A percentile compares a stretch with the other conserved stretches of the same genome.
Evolutionary conservation across 2,797 vertebrate genomes (phyloP).

Genomic region (Chelmon rostratus): DNA sequence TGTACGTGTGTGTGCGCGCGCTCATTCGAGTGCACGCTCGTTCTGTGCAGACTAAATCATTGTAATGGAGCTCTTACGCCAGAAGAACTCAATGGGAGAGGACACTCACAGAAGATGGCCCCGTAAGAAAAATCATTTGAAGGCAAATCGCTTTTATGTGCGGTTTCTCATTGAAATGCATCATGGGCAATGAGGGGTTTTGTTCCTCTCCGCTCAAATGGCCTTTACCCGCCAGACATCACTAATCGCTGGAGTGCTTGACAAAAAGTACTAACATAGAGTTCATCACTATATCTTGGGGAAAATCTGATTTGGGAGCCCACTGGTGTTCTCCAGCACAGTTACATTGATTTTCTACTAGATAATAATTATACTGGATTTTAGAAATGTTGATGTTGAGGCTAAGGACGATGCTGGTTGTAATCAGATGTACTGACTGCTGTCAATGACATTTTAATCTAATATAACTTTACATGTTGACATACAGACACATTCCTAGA

Average conservation of each 20-base stretch:
- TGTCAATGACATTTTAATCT: not conserved
- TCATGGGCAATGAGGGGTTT: slow-evolving; percentile 48
- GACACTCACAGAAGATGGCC: slow-evolving; percentile 65
- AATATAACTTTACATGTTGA: not conserved
- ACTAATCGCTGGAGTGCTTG: slow-evolving; percentile 32
- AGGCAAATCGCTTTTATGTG: slow-evolving; percentile 63
- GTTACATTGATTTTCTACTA: slow-evolving; percentile 10
- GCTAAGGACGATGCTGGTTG: not conserved
- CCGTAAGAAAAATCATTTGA: slow-evolving; percentile 67
- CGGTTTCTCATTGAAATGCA: slow-evolving; percentile 54
- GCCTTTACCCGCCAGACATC: slow-evolving; percentile 37
- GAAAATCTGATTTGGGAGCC: slow-evolving; percentile 16
- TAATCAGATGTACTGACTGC: not conserved
- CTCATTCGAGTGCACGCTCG: slow-evolving; percentile 33
- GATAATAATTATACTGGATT: slow-evolving; percentile 13
- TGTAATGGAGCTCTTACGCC: slow-evolving; percentile 69
- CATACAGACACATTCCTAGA: not conserved
- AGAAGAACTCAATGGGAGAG: slow-evolving; percentile 61
- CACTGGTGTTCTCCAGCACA: slow-evolving; percentile 7
- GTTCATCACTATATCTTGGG: not conserved
- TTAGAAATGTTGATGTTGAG: not conserved
- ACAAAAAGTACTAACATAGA: slow-evolving; percentile 8
- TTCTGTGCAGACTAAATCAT: slow-evolving; percentile 63
- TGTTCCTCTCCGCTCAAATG: slow-evolving; percentile 46
- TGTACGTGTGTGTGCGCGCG: slow-evolving; percentile 2